Evolutionary conservation across 2,797 vertebrate species (phyloP), one percentile per base, ranked within the genome.

Genomic region (Leptatherina wallacei): DNA sequence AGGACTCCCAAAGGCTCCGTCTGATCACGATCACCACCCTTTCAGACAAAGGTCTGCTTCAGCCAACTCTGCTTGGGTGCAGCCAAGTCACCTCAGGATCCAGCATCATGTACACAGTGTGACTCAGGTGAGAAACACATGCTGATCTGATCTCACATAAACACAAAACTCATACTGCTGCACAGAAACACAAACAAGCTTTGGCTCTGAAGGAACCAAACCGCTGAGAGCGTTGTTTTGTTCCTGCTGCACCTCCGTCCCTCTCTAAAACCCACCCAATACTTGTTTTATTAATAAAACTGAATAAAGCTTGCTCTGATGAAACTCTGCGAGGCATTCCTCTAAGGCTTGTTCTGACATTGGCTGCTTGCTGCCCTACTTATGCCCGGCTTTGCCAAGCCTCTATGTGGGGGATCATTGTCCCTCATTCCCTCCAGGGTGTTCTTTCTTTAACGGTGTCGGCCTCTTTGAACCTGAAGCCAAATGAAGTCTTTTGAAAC

Each of bases 11-110:
- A 38, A 83, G 85, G 82, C 84, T 69, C 54, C 52, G 54, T 76
- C 75, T 86, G 75, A 75, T 90, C 61, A 32, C 6, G 42, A 83
- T 69, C 73, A 49, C 58, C 55, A 8, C 36, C 0, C 51, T 40
- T 51, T 64, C 58, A 70, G 51, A 94, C 90, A 94, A 92, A 92
- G 83, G 29, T 47, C 74, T 74, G 68, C 38, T 93, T 93, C 77
- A 90, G 77, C 57, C 73, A 61, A 62, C 55, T 63, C 29, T 42
- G 58, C 22, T 69, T 61, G 74, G 70, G 29, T 62, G 22, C 32
- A 9, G 58, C 65, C 47, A 75, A 75, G 61, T 72, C 81, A 81
- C 87, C 82, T 83, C 88, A 65, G 80, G 86, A 71, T 40, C 61
- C 6, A 54, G 59, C 71, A 33, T 71, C 78, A 64, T n/a, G 69